Evolutionary conservation across 2,888 invertebrate genomes (phyloP), one percentile per base, ranked within the genome.

Genomic region (Phorcus lineatus): DNA sequence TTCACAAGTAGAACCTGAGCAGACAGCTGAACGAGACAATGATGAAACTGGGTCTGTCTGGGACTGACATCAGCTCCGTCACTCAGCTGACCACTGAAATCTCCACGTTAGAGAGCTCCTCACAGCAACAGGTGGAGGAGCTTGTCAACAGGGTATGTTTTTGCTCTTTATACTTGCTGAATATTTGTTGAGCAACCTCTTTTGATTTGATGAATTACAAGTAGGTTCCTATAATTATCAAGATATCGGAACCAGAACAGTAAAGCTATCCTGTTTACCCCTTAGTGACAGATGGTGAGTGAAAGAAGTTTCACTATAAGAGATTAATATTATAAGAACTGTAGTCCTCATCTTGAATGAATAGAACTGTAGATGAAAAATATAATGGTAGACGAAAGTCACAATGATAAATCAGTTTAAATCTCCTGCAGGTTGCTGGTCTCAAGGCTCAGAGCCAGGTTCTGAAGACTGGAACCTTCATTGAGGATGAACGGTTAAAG

Each of bases 11-110:
- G 24, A 24, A 17, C 28, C 28, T 16, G 57, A 40, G 78, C 7
- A 24, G 28, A 7, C 54, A 76, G 57, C 82, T 87, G 19, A 80
- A 81, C 22, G 17, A 36, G 28, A 83, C 84, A 11, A 47, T 79
- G 28, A 62, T 36, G 13, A 28, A 55, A 19, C 81, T 87, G 1
- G 86, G 85, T 4, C 19, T 85, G 52, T 80, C 85, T 62, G 81
- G 81, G 16, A 77, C 77, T 13, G 47, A n/a, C 22, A 31, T 55
- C 77, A 77, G 19, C 55, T 52, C 74, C 11, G 47, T 52, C 22
- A 74, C 52, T 52, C 52, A 74, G 74, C 40, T 52, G 13, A 24
- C 74, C 0, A 19, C 74, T 3, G 52, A 74, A 19, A 40, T 24
- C 1, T 52, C 74, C 62, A 62, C 11, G 62, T 62, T 24, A 9